Conservation (phyloP, 1,140 invertebrate genomes). For the Aphis gossypii region DNA sequence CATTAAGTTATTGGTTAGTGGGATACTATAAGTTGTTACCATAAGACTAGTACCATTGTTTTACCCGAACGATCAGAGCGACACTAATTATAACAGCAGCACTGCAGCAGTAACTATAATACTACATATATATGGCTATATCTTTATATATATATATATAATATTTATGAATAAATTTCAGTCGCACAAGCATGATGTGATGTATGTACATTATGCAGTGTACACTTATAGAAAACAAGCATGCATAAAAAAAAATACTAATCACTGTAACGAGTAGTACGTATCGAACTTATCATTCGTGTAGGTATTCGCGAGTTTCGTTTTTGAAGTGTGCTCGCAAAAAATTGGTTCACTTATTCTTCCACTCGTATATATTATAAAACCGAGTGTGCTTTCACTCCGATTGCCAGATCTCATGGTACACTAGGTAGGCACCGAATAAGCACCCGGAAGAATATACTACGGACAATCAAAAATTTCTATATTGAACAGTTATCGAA, state of each 20-base stretch:
- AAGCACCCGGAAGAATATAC: not conserved
- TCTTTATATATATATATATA: too few species aligned
- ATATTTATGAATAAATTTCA: not conserved
- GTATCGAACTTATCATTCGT: not conserved
- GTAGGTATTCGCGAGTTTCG: not conserved
- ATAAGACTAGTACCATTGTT: not conserved
- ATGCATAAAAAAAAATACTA: not conserved
- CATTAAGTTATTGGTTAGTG: not conserved
- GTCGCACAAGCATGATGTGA: not conserved
- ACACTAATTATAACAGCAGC: not conserved
- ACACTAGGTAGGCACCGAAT: not conserved
- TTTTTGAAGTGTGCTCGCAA: not conserved
- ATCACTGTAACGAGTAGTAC: not conserved
- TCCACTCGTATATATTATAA: not conserved
- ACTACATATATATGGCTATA: too few species aligned
- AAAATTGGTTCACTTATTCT: conserved; percentile 20
- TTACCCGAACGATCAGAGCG: not conserved
- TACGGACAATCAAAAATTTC: conserved; percentile 7
- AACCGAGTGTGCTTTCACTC: not conserved
- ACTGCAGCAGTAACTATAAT: not conserved
- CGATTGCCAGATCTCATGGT: not conserved
- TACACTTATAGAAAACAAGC: not conserved
- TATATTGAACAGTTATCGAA: not conserved
- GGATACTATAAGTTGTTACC: not conserved
- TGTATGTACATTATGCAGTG: not conserved